Evolutionary conservation across 2,113 vertebrate species (phyloP), one percentile per base, ranked within the genome.

Genomic region (Neogale vison): DNA sequence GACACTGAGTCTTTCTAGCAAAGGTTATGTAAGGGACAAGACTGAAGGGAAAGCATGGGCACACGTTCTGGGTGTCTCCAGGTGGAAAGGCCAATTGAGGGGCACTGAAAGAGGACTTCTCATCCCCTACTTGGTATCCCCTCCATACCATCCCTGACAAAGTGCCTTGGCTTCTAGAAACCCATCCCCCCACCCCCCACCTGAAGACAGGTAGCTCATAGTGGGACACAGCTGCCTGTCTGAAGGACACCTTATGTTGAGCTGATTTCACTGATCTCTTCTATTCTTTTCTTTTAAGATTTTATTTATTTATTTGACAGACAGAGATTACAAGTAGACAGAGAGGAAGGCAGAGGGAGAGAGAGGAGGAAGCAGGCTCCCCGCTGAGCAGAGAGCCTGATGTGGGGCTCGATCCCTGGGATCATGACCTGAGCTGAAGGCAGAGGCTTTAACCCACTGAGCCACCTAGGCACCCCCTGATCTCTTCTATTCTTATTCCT

Each of bases 401-500:
- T 42, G 42, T 42, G 42, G 42, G 42, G 5, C 42, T 42, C 42
- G 42, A 42, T 42, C 42, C 42, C 42, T 42, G 42, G 42, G 42
- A 42, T 42, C 42, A 42, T 42, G 42, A 42, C 42, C 42, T 42
- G 42, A 42, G 42, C 42, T 42, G 42, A 42, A 42, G 42, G 42
- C 42, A 42, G 42, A 42, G 42, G 42, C 42, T 42, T 42, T 42
- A 42, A 42, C 42, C 42, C 42, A 42, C 42, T 42, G 42, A 42
- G 42, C 42, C 42, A 42, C 42, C 42, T 4, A 42, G 42, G 42
- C 42, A 5, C 42, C 6, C 4, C 42, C 0, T 42, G 24, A n/a
- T 65, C 55, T 83, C 23, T 91, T 91, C 80, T 88, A 14, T 88
- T 85, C 61, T 85, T 88, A 82, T 45, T 93, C 61, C 39, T 85